phyloP scores from a whole-genome alignment of 53 echinoderm and acorn worm species.

The Mesocentrotus franciscanus region DNA sequence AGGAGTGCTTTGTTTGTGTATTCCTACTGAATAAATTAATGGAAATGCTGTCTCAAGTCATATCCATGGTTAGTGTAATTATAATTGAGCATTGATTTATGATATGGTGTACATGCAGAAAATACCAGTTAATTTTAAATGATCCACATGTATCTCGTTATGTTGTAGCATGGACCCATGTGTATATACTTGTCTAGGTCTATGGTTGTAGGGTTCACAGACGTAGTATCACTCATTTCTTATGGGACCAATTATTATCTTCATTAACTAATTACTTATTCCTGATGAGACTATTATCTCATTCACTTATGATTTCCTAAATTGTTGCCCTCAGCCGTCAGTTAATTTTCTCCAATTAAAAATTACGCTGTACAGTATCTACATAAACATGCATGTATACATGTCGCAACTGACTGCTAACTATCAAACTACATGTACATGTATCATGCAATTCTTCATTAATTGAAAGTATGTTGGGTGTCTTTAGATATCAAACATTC shows the following conservation, averaged over 20 bases:
- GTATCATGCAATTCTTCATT: background rate
- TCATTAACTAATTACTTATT: background rate
- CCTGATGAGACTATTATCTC: conserved; percentile 3
- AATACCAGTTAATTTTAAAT: background rate
- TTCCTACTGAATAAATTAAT: too few species aligned
- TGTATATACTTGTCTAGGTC: too few species aligned
- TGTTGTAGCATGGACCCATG: too few species aligned
- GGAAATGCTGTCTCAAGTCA: too few species aligned
- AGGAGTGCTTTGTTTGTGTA: too few species aligned
- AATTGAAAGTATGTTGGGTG: too few species aligned
- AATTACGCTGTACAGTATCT: background rate
- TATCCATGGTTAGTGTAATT: too few species aligned
- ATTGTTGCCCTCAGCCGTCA: background rate
- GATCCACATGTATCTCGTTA: too few species aligned
- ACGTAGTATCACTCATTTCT: background rate
- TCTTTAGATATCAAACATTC: too few species aligned
- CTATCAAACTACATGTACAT: too few species aligned
- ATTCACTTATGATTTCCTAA: background rate
- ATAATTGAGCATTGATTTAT: background rate
- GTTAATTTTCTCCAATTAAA: conserved; percentile 8
- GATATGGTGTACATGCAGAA: too few species aligned
- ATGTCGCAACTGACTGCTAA: background rate
- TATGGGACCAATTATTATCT: conserved; percentile 18
- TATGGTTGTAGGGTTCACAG: background rate
- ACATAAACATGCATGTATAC: too few species aligned